A percentile compares a stretch with the other conserved stretches of the same genome.
These are phyloP conservation scores for Scaptomyza pallida DNA, from an alignment of 1,140 invertebrate species.

Conservation along the genomic window DNA sequence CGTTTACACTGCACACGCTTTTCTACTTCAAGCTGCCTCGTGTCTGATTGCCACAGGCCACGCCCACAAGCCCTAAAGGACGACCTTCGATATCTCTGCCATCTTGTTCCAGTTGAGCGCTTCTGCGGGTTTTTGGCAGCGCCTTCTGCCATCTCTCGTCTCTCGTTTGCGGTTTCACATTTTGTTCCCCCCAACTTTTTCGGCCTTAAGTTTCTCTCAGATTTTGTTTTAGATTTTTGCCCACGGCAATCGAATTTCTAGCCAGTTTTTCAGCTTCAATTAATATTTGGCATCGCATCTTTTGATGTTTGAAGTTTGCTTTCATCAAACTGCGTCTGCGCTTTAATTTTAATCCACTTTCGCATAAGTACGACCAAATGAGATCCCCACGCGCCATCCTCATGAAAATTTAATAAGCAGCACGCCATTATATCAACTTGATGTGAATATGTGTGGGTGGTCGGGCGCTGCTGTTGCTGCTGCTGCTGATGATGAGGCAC, in stretches of 20 bases:
- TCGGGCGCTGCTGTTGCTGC: too few relatives aligned
- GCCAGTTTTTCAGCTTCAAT: conserved; percentile 71
- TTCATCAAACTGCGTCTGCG: conserved; percentile 5
- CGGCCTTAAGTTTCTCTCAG: conserved; percentile 11
- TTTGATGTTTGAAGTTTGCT: conserved; percentile 59
- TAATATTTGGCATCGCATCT: conserved; percentile 26
- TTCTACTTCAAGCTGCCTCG: conserved; percentile 41
- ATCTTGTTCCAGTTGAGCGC: conserved; percentile 70
- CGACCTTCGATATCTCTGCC: conserved; percentile 55
- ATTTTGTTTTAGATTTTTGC: conserved; percentile 23
- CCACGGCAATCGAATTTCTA: conserved; percentile 68
- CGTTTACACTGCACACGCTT: conserved; percentile 72
- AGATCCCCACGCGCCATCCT: conserved; percentile 61
- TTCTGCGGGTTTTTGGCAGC: conserved; percentile 54
- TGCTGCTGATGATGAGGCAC: conserved; percentile 34
- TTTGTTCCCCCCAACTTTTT: too few relatives aligned
- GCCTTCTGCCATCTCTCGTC: conserved; percentile 3
- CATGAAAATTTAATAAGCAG: conserved; percentile 79
- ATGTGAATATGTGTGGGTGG: conserved; percentile 15
- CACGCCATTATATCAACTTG: conserved; percentile 43
- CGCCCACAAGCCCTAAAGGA: conserved; percentile 30
- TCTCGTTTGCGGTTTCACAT: conserved; percentile 57
- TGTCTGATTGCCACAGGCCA: conserved; percentile 47
- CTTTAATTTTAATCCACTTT: conserved; percentile 77
- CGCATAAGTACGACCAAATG: conserved; percentile 54